Evolutionary conservation across 2,797 vertebrate species (phyloP), one percentile per base, ranked within the genome.

Genomic region (Paratrypauchen microcephalus): DNA sequence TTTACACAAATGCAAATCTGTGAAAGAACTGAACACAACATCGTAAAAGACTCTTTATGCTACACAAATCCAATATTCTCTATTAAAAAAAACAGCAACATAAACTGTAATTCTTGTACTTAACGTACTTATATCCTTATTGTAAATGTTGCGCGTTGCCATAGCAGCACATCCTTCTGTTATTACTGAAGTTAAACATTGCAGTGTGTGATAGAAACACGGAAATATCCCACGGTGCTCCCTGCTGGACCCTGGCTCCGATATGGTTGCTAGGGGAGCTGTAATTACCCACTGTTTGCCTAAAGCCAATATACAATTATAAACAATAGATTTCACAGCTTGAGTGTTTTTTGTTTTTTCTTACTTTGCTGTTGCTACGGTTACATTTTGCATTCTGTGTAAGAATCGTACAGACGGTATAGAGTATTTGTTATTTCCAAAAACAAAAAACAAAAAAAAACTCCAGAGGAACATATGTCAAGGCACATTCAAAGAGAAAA

Each of bases 281-380:
- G 62, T 66, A 68, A 58, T 21, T 67, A 30, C 41, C 63, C 64
- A 52, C 47, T 19, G 1, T 56, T 41, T 55, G 64, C n/a, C 64
- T 30, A 69, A 55, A 54, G 47, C 1, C 16, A 70, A 55, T 21
- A 23, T 57, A 47, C n/a, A 61, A 73, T 1, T 13, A 68, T 36
- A 19, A 48, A 59, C 24, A 52, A 66, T 60, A 36, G 19, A 67
- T 72, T 71, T 73, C 66, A 63, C 77, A 68, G 59, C 62, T n/a
- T 32, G 57, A 39, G 21, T 19, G 66, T 2, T 65, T 54, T 52
- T 19, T 16, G 15, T 32, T 65, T 61, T 19, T 36, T 60, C 24
- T 56, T 59, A 7, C n/a, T 59, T 23, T 45, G 61, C 41, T 9
- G 24, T 56, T 41, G 30, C 67, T 65, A 9, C 7, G 5, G 57